Conservation (phyloP, 2,113 vertebrate species). For the Ursus arctos region DNA sequence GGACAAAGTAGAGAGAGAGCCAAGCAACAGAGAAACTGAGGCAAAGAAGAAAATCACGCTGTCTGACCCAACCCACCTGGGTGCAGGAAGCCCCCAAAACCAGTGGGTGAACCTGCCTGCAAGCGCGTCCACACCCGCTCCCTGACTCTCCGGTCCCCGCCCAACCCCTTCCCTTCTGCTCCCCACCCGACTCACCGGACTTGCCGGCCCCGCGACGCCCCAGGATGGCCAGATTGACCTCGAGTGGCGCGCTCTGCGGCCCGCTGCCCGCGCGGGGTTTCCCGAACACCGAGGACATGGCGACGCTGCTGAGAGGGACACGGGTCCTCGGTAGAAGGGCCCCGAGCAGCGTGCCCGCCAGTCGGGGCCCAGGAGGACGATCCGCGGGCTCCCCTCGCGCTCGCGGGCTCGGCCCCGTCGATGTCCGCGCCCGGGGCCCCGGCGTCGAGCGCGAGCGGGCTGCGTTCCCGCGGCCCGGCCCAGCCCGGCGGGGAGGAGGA, state of each 20-base stretch:
- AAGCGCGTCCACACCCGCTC: not conserved
- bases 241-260: constrained; percentile 82
- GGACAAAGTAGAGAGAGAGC: not conserved
- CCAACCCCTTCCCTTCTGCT: not conserved
- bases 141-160: too few species aligned
- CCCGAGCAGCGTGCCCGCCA: not conserved
- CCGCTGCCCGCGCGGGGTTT: constrained; percentile 86
- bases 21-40: constrained; percentile 22
- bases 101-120: not conserved
- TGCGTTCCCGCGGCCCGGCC: not conserved
- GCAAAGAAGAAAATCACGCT: not conserved
- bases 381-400: not conserved
- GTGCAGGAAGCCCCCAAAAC: not conserved
- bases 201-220: constrained; percentile 93
- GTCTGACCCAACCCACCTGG: not conserved
- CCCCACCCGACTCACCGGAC: constrained; percentile 89
- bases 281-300: constrained; percentile 94
- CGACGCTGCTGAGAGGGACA: not conserved
- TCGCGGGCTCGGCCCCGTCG: not conserved
- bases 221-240: constrained; percentile 93
- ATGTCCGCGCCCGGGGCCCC: not conserved
- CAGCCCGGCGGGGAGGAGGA: not conserved
- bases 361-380: not conserved
- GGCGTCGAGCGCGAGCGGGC: not conserved
- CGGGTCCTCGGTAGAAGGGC: not conserved